These are phyloP conservation scores for Darevskia nairensis DNA, from an alignment of 2,797 vertebrate species.

Conservation along the genomic window DNA sequence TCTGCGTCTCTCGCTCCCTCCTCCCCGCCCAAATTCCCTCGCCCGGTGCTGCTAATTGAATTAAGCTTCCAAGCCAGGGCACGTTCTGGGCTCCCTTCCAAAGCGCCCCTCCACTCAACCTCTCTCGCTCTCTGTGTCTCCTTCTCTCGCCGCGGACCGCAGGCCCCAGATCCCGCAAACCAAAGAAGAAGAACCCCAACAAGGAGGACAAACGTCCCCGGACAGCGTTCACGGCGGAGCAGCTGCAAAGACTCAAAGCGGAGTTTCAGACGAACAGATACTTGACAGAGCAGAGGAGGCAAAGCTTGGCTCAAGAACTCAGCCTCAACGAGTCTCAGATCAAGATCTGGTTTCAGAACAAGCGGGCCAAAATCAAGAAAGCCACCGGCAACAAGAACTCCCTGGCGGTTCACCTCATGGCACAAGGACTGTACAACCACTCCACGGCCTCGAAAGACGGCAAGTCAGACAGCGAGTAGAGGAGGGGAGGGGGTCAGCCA, in stretches of 20 bases:
- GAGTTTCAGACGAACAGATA: conserved; percentile 95
- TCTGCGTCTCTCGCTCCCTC: background rate
- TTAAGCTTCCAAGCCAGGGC: background rate
- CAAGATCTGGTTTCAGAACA: conserved; percentile 98
- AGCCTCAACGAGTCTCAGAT: conserved; percentile 95
- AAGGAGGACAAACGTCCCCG: conserved; percentile 95
- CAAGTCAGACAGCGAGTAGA: conserved; percentile 97
- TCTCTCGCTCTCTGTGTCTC: conserved; percentile 1
- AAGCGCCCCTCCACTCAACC: background rate
- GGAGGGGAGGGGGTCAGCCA: conserved; percentile 51
- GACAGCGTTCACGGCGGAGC: conserved; percentile 94
- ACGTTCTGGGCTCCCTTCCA: background rate
- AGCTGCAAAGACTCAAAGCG: conserved; percentile 93
- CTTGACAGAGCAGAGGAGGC: conserved; percentile 92
- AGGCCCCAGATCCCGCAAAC: conserved; percentile 97
- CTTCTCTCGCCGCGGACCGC: conserved; percentile 55
- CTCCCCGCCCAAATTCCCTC: too few relatives aligned
- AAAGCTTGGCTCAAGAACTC: conserved; percentile 92
- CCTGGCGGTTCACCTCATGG: conserved; percentile 94
- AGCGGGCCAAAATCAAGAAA: conserved; percentile 96
- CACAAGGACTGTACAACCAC: conserved; percentile 96
- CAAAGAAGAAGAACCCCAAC: conserved; percentile 95
- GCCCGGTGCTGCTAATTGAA: background rate
- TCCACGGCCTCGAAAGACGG: conserved; percentile 92
- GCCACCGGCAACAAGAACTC: conserved; percentile 88